Conservation (phyloP, 2,113 vertebrate species). For the Urocynchramus pylzowi region DNA sequence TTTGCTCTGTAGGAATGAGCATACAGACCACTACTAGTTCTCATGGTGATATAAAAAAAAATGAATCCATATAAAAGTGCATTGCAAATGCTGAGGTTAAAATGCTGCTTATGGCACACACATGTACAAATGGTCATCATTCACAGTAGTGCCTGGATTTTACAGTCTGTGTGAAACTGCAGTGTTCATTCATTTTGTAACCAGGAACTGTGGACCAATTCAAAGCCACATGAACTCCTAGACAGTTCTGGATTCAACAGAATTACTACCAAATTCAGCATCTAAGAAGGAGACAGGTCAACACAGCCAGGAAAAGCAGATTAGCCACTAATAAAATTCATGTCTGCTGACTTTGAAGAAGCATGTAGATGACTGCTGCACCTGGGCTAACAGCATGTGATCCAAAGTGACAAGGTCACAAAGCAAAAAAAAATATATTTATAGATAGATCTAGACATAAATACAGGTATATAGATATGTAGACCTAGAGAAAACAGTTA, state of each 20-base stretch:
- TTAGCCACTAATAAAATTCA: not conserved
- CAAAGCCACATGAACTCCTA: not conserved
- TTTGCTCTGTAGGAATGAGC: not conserved
- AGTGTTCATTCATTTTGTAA: not conserved
- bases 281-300: not conserved
- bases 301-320: not conserved
- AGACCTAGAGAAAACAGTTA: not conserved
- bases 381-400: not conserved
- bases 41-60: not conserved
- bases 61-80: not conserved
- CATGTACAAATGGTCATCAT: not conserved
- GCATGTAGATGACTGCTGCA: not conserved
- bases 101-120: not conserved
- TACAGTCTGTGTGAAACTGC: not conserved
- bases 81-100: not conserved
- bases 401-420: not conserved
- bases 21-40: not conserved
- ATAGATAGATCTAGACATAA: not conserved
- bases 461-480: not conserved
- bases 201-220: not conserved
- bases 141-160: not conserved
- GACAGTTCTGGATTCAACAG: not conserved
- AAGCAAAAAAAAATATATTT: not conserved
- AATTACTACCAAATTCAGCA: not conserved
- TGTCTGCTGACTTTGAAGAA: not conserved